Evolutionary conservation across 1,140 invertebrate species (phyloP).

Genomic region (Drosophila fuyamai): DNA sequence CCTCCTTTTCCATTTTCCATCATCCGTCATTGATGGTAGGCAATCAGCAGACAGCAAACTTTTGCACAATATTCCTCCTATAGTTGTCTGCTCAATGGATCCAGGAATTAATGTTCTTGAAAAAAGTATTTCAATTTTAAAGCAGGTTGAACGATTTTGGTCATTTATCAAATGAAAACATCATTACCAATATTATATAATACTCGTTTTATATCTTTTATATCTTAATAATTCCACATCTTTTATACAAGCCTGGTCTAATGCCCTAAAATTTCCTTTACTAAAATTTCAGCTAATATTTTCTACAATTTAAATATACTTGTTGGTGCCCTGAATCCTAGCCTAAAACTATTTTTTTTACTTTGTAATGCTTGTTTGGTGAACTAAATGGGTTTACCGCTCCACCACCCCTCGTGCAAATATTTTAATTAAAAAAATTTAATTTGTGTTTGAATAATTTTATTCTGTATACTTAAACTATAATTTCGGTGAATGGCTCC

Average conservation of each 20-base stretch:
- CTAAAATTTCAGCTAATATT: not conserved
- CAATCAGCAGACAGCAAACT: slow-evolving; percentile 31
- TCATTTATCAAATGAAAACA: no score
- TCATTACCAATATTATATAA: no score
- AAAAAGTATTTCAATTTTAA: slow-evolving; percentile 4
- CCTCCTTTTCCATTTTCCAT: slow-evolving; percentile 2
- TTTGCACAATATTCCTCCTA: slow-evolving; percentile 17
- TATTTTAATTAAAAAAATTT: no score
- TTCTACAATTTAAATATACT: not conserved
- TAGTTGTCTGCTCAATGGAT: slow-evolving; percentile 11
- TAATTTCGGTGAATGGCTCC: slow-evolving; percentile 8
- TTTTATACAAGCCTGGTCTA: no score
- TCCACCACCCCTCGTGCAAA: not conserved
- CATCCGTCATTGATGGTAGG: slow-evolving; percentile 33
- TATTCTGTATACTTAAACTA: not conserved
- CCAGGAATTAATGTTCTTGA: not conserved
- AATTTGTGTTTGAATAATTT: no score
- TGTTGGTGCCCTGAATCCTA: not conserved
- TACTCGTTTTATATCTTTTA: no score
- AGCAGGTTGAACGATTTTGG: not conserved
- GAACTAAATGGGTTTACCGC: not conserved
- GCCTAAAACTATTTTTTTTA: no score
- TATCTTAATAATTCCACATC: no score
- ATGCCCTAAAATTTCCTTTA: no score
- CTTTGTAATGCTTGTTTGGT: no score